These are phyloP conservation scores for Platysteira castanea DNA, from an alignment of 2,113 vertebrate genomes.

Conservation along the genomic window DNA sequence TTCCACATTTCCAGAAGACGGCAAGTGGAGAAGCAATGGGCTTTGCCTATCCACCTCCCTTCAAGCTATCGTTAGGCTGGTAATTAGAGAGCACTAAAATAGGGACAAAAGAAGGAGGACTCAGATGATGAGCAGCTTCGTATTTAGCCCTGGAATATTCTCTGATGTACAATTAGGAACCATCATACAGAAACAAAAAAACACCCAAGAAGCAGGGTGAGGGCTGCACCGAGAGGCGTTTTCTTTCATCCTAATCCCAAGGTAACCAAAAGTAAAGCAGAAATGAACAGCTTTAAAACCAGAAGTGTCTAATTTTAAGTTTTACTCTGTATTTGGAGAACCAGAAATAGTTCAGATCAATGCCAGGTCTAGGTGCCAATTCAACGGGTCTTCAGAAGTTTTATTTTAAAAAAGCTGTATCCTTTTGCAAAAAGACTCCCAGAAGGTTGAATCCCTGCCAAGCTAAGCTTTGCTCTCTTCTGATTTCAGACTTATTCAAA, in stretches of 20 bases:
- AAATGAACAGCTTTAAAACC: slow-evolving; percentile 13
- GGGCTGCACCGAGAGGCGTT: not conserved
- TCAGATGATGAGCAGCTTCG: slow-evolving; percentile 14
- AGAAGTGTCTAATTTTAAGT: slow-evolving; percentile 31
- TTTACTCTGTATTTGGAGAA: not conserved
- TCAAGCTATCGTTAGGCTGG: not conserved
- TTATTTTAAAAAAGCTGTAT: not conserved
- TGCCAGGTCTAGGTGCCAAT: not conserved
- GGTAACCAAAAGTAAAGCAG: slow-evolving; percentile 1
- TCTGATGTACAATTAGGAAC: slow-evolving; percentile 56
- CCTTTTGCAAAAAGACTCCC: not conserved
- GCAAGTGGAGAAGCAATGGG: not conserved
- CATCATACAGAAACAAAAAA: not conserved
- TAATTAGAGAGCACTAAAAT: slow-evolving; percentile 59
- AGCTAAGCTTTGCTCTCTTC: slow-evolving; percentile 16
- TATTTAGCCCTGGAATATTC: slow-evolving; percentile 35
- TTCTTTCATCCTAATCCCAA: slow-evolving; percentile 16
- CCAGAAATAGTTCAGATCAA: slow-evolving; percentile 22
- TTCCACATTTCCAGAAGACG: not conserved
- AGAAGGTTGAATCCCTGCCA: slow-evolving; percentile 26
- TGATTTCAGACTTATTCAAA: slow-evolving; percentile 25
- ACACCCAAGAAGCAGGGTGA: not conserved
- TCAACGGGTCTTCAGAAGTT: not conserved
- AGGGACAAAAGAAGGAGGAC: not conserved
- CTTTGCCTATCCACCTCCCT: not conserved